Evolutionary conservation across 2,797 vertebrate genomes (phyloP).

Genomic region (Percopsis omiscomaycus): DNA sequence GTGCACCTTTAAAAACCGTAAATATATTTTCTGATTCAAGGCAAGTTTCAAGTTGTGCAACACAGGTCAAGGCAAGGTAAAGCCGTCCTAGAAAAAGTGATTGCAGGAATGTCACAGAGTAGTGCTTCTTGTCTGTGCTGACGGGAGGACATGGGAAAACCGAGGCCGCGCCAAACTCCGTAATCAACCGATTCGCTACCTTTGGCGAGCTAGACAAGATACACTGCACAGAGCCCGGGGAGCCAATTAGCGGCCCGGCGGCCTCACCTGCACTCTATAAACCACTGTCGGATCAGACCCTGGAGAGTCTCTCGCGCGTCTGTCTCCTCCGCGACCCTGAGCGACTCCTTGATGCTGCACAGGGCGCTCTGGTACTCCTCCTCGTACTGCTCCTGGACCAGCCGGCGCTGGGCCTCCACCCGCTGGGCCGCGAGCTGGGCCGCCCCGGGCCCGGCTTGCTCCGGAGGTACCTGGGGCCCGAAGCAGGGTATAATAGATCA

Average conservation of each 20-base stretch:
- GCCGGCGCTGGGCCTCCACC: slow-evolving; percentile 39
- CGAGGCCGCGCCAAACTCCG: background rate
- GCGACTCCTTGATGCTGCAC: slow-evolving; percentile 66
- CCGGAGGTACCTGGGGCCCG: slow-evolving; percentile 72
- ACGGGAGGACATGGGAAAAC: background rate
- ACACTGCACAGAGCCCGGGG: background rate
- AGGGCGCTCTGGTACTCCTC: slow-evolving; percentile 69
- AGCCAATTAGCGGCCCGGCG: background rate
- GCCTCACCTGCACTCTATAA: slow-evolving; percentile 83
- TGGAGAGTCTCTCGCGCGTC: slow-evolving; percentile 78
- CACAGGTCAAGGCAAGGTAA: too few relatives aligned
- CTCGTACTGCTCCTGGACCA: slow-evolving; percentile 66
- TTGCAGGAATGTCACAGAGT: background rate
- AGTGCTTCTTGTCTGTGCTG: background rate
- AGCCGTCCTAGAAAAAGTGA: too few relatives aligned
- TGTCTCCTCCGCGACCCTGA: slow-evolving; percentile 67
- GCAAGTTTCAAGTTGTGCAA: too few relatives aligned
- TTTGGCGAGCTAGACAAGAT: background rate
- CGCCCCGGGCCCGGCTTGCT: slow-evolving; percentile 46
- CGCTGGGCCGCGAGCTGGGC: slow-evolving; percentile 41
- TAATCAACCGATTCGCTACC: background rate
- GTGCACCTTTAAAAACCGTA: too few relatives aligned
- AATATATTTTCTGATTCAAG: too few relatives aligned
- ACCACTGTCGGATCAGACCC: slow-evolving; percentile 84
- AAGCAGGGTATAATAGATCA: too few relatives aligned